Evolutionary conservation across 2,797 vertebrate species (phyloP).

Genomic region (Adelosebastes latens): DNA sequence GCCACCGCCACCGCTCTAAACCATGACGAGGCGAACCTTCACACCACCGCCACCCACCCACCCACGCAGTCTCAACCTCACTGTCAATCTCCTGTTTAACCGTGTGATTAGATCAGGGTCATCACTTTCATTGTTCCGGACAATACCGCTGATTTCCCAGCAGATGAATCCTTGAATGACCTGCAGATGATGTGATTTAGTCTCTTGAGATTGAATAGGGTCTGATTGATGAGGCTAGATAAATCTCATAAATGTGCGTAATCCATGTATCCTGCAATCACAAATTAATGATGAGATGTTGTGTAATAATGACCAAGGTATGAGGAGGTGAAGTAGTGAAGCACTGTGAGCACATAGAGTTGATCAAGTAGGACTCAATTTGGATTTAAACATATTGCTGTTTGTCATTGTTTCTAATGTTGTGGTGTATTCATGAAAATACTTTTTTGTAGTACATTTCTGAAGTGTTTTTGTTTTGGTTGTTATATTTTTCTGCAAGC

Average conservation of each 20-base stretch:
- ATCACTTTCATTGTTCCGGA: slow-evolving; percentile 36
- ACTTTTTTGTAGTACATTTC: neutral
- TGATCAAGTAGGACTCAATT: neutral
- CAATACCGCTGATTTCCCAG: slow-evolving; percentile 50
- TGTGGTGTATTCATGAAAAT: neutral
- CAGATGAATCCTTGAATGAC: slow-evolving; percentile 28
- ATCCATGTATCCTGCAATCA: slow-evolving; percentile 39
- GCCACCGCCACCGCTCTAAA: neutral
- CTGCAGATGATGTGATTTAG: slow-evolving; percentile 39
- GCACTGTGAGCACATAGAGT: neutral
- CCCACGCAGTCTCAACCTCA: neutral
- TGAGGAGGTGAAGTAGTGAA: slow-evolving; percentile 3
- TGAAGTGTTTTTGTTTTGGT: slow-evolving; percentile 4
- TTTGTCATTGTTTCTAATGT: slow-evolving; percentile 7
- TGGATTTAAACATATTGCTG: neutral
- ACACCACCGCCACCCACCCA: neutral
- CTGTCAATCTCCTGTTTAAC: slow-evolving; percentile 14
- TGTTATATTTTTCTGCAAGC: neutral
- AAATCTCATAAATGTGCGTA: slow-evolving; percentile 33
- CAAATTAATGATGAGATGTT: slow-evolving; percentile 21
- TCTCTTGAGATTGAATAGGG: slow-evolving; percentile 37
- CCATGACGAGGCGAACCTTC: neutral
- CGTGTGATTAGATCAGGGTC: slow-evolving; percentile 47
- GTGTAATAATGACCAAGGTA: slow-evolving; percentile 33
- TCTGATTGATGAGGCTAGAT: slow-evolving; percentile 38